These are phyloP conservation scores for Erannis defoliaria DNA, from an alignment of 2,888 invertebrate species.

Conservation along the genomic window DNA sequence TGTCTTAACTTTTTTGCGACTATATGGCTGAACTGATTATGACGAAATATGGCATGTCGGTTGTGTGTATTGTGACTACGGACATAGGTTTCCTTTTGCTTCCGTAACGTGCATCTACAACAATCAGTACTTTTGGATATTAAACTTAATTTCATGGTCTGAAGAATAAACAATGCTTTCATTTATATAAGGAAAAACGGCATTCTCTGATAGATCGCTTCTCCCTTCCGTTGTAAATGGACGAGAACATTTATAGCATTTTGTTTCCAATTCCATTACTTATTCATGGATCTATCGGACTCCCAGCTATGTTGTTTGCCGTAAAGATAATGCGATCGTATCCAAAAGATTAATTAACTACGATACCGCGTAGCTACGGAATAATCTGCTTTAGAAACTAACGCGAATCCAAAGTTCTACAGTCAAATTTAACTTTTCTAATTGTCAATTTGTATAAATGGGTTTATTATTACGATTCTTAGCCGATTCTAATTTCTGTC, in stretches of 20 bases:
- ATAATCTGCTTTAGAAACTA: constrained; percentile 32
- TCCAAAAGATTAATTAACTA: constrained; percentile 71
- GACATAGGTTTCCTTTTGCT: too few relatives aligned
- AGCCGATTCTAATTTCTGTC: constrained; percentile 17
- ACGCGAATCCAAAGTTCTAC: constrained; percentile 49
- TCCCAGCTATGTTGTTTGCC: constrained; percentile 46
- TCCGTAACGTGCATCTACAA: too few relatives aligned
- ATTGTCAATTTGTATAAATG: constrained; percentile 52
- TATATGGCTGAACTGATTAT: too few relatives aligned
- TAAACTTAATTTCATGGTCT: constrained; percentile 8
- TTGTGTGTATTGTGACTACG: too few relatives aligned
- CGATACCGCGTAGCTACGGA: constrained; percentile 33
- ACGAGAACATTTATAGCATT: constrained; percentile 49
- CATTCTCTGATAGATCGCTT: constrained; percentile 47
- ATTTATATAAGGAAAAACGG: constrained; percentile 47
- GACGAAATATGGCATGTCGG: too few relatives aligned
- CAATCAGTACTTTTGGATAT: background rate
- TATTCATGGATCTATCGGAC: constrained; percentile 48
- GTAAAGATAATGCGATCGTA: constrained; percentile 64
- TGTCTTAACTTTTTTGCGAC: too few relatives aligned
- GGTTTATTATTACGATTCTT: constrained; percentile 25
- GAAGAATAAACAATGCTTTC: constrained; percentile 33
- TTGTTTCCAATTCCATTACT: constrained; percentile 50
- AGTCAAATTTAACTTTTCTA: constrained; percentile 52
- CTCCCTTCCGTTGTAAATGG: constrained; percentile 40